A percentile compares a stretch with the other conserved stretches of the same genome.
phyloP scores from a whole-genome alignment of 2,797 vertebrate species.

The Benthosema pterotum region DNA sequence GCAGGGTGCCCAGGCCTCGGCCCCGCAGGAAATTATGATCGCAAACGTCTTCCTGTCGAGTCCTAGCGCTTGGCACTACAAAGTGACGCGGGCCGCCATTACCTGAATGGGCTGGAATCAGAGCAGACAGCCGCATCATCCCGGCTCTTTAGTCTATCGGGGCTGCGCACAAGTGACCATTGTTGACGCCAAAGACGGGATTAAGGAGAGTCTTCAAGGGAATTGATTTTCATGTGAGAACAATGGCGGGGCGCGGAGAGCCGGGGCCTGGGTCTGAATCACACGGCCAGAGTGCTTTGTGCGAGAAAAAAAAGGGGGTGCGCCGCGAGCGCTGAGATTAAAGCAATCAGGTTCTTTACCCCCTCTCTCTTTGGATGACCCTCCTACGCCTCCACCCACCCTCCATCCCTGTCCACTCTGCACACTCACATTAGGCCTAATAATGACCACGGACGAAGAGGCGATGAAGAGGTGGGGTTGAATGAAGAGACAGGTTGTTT shows the following conservation, averaged over 20 bases:
- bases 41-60: constrained; percentile 99
- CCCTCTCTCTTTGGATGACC: constrained; percentile 73
- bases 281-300: constrained; percentile 93
- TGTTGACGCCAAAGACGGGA: constrained; percentile 99
- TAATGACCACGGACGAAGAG: constrained; percentile 66
- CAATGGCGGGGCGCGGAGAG: constrained; percentile 88
- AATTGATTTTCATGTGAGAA: constrained; percentile 99
- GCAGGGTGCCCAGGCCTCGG: constrained; percentile 83
- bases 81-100: constrained; percentile 90
- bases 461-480: constrained; percentile 42
- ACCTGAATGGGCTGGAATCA: constrained; percentile 99
- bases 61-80: constrained; percentile 94
- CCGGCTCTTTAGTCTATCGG: constrained; percentile 95
- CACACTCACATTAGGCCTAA: constrained; percentile 68
- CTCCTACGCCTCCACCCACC: constrained; percentile 37
- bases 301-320: constrained; percentile 83
- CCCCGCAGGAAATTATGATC: constrained; percentile 99
- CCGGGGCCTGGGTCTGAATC: constrained; percentile 92
- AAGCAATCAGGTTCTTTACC: constrained; percentile 90
- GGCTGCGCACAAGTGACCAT: constrained; percentile 98
- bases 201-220: constrained; percentile 99
- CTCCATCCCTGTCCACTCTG: constrained; percentile 54
- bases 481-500: constrained; percentile 65
- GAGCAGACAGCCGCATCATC: constrained; percentile 99
- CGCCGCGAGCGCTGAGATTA: constrained; percentile 93